Evolutionary conservation across 2,797 vertebrate genomes (phyloP).

Genomic region (Pangasius krempfi): DNA sequence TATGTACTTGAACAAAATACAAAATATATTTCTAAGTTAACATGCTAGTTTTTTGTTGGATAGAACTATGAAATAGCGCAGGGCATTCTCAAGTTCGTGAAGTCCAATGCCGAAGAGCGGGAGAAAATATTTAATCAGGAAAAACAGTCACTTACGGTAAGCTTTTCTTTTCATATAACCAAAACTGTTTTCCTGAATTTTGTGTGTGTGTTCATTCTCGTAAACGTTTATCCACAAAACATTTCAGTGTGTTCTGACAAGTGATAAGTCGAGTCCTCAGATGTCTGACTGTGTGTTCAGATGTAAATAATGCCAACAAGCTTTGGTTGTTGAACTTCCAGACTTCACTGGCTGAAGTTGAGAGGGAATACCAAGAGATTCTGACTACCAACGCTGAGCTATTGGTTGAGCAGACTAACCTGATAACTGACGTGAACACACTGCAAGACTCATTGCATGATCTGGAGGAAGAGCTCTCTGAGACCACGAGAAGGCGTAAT

Average conservation of each 20-base stretch:
- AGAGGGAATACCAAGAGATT: neutral
- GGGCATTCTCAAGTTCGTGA: too few species aligned
- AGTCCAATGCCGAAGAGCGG: too few species aligned
- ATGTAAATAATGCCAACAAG: neutral
- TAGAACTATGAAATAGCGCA: neutral
- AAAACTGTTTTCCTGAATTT: neutral
- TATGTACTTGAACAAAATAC: neutral
- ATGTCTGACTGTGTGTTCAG: neutral
- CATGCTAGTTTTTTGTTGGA: neutral
- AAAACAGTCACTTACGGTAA: neutral
- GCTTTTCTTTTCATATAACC: neutral
- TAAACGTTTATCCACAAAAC: too few species aligned
- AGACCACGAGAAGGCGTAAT: neutral
- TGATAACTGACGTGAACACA: neutral
- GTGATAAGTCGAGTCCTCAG: neutral
- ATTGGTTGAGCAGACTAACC: neutral
- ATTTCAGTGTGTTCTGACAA: neutral
- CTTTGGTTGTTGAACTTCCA: neutral
- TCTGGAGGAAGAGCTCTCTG: neutral
- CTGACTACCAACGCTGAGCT: neutral
- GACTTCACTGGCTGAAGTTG: neutral
- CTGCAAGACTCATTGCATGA: neutral
- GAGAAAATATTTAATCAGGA: neutral
- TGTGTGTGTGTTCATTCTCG: too few species aligned
- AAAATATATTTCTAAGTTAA: neutral